These are phyloP conservation scores for Nasonovia ribisnigri DNA, from an alignment of 2,888 invertebrate genomes.

Conservation along the genomic window DNA sequence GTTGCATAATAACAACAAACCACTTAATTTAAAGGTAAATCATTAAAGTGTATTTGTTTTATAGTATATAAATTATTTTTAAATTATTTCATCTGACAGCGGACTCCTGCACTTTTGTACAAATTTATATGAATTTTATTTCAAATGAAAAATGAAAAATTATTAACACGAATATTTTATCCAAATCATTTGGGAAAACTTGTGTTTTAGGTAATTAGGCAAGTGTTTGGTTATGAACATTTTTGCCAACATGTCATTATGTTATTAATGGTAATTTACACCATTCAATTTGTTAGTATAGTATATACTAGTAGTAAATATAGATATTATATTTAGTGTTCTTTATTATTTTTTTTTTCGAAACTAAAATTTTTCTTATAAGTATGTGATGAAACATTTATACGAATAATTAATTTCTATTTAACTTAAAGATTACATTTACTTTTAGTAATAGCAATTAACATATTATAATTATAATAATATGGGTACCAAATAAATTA, in stretches of 20 bases:
- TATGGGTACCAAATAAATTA: not conserved
- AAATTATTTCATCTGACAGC: not conserved
- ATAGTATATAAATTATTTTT: not conserved
- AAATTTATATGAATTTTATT: not conserved
- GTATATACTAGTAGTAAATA: too few species aligned
- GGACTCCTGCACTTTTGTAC: not conserved
- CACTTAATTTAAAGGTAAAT: not conserved
- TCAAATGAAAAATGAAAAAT: not conserved
- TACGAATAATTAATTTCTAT: not conserved
- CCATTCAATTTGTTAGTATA: not conserved
- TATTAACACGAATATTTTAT: not conserved
- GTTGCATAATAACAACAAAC: conserved; percentile 35
- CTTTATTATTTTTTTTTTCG: not conserved
- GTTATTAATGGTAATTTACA: not conserved
- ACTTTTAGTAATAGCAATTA: not conserved
- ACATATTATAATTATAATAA: not conserved
- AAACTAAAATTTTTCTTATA: not conserved
- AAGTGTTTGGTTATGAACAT: not conserved
- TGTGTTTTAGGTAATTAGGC: not conserved
- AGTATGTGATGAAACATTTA: not conserved
- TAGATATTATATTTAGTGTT: not conserved
- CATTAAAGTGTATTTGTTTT: not conserved
- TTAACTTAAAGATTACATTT: not conserved
- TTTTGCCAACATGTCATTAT: not conserved
- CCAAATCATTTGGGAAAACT: not conserved